Evolutionary conservation across 2,797 vertebrate species (phyloP).

Genomic region (Amniataba percoides): DNA sequence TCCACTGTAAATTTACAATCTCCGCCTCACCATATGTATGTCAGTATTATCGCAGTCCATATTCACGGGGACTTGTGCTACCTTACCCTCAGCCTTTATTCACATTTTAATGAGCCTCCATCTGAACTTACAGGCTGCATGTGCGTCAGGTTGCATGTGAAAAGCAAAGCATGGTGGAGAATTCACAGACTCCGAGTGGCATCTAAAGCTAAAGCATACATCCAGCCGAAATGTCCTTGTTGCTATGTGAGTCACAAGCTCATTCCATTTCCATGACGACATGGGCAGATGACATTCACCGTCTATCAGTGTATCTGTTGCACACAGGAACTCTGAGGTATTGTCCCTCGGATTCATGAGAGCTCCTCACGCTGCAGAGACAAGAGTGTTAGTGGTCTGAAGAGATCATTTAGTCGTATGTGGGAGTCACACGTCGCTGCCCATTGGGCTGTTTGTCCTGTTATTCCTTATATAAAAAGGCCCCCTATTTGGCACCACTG

Average conservation of each 20-base stretch:
- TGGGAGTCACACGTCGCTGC: neutral
- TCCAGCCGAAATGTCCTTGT: conserved; percentile 58
- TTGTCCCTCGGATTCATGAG: conserved; percentile 42
- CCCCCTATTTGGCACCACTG: conserved; percentile 9
- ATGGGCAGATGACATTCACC: conserved; percentile 61
- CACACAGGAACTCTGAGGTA: conserved; percentile 52
- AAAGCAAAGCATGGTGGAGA: conserved; percentile 18
- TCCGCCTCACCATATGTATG: conserved; percentile 23
- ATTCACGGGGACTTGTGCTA: conserved; percentile 9
- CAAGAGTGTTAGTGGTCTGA: neutral
- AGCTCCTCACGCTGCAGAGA: conserved; percentile 14
- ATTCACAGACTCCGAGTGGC: conserved; percentile 48
- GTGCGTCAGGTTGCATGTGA: conserved; percentile 41
- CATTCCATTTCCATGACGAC: conserved; percentile 78
- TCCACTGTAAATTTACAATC: conserved; percentile 59
- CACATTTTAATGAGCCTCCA: conserved; percentile 50
- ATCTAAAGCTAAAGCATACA: conserved; percentile 48
- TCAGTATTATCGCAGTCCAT: conserved; percentile 30
- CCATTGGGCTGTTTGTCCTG: neutral
- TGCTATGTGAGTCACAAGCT: conserved; percentile 75
- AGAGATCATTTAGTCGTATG: neutral
- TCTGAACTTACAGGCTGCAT: conserved; percentile 17
- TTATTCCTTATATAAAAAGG: neutral
- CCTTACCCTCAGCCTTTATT: conserved; percentile 29
- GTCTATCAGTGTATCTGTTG: conserved; percentile 54